These are phyloP conservation scores for Coryphaenoides rupestris DNA, from an alignment of 2,113 vertebrate species.

Conservation along the genomic window DNA sequence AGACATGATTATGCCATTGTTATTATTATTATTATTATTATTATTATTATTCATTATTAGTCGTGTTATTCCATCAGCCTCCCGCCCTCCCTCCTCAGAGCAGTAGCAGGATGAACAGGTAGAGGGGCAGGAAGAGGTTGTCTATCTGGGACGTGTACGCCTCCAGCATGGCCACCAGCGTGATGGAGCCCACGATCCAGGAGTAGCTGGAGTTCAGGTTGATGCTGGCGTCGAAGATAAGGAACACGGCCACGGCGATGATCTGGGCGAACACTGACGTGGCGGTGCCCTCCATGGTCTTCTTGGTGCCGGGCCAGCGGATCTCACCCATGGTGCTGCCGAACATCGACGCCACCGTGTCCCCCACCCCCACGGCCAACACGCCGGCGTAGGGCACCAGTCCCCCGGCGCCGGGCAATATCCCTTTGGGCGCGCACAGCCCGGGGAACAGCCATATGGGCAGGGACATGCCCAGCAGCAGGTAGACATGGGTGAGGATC, in stretches of 20 bases:
- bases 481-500: constrained; percentile 94
- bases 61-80: too few relatives aligned
- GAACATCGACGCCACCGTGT: constrained; percentile 87
- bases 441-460: constrained; percentile 91
- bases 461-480: constrained; percentile 92
- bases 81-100: constrained; percentile 61
- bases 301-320: constrained; percentile 94
- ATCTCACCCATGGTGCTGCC: constrained; percentile 92
- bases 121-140: constrained; percentile 92
- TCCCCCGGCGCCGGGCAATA: constrained; percentile 77
- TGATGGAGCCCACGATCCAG: constrained; percentile 88
- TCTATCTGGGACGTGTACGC: constrained; percentile 95
- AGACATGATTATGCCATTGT: neutral
- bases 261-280: constrained; percentile 94
- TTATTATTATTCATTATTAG: too few relatives aligned
- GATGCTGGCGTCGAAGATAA: constrained; percentile 87
- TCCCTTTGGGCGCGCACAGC: constrained; percentile 81
- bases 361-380: constrained; percentile 90
- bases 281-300: constrained; percentile 94
- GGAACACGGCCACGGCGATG: constrained; percentile 90
- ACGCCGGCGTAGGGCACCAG: constrained; percentile 91
- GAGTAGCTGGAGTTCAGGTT: constrained; percentile 89
- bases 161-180: constrained; percentile 88
- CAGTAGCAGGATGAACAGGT: constrained; percentile 92
- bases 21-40: too few relatives aligned